Percentiles rank a stretch among this genome's conserved stretches.
Evolutionary conservation across 2,113 vertebrate species (phyloP).

Genomic region (Leptosomus discolor): DNA sequence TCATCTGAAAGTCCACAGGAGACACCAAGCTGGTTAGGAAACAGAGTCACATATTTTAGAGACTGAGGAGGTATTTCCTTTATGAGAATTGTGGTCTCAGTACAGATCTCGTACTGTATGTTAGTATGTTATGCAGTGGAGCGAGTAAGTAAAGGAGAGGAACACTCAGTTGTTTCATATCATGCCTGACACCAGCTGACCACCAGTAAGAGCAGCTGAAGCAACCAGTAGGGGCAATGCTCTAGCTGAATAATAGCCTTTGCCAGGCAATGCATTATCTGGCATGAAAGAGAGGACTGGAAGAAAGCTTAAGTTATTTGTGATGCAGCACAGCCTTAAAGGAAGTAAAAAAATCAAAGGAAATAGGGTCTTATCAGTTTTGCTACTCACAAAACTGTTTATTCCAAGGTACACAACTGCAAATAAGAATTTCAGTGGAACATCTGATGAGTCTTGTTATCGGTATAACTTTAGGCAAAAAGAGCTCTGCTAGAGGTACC

Average conservation of each 20-base stretch:
- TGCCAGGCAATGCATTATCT: background rate
- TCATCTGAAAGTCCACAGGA: background rate
- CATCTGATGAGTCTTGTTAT: background rate
- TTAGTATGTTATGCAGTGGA: accelerated
- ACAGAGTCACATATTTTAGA: background rate
- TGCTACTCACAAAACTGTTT: background rate
- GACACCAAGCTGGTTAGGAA: background rate
- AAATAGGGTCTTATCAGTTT: background rate
- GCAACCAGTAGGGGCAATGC: background rate
- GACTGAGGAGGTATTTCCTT: background rate
- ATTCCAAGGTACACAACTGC: background rate
- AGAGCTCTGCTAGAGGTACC: background rate
- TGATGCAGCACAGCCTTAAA: background rate
- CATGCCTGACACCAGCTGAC: background rate
- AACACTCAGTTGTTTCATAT: background rate
- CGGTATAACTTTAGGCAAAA: background rate
- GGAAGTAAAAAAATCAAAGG: background rate
- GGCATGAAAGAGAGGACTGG: background rate
- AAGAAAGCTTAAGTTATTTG: background rate
- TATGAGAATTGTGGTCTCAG: background rate
- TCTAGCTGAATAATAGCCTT: background rate
- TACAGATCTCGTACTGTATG: background rate
- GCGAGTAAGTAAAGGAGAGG: background rate
- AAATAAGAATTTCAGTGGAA: background rate
- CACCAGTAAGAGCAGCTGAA: background rate